Evolutionary conservation across 2,113 vertebrate genomes (phyloP), one percentile per base, ranked within the genome.

Genomic region (Cyanoderma ruficeps): DNA sequence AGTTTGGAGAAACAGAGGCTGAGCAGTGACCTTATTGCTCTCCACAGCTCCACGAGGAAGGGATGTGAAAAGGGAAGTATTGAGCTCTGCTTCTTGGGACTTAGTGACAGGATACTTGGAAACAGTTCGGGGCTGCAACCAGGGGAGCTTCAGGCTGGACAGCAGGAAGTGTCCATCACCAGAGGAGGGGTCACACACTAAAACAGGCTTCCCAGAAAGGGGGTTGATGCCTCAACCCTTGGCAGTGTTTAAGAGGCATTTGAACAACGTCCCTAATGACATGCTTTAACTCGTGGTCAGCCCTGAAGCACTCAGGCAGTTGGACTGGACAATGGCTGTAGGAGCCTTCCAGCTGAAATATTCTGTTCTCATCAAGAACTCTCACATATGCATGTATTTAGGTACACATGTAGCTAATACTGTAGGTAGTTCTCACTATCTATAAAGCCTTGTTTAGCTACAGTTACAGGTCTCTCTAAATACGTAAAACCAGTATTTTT

Each of bases 31-130:
- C 27, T 59, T 27, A 23, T 4, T 17, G 59, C 33, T 56, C 44
- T 67, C 37, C 52, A 74, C 23, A 81, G 27, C 33, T 65, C 44
- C 33, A 22, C 2, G 0, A 59, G 50, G 27, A 65, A 31, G 18
- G 8, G 7, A 41, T 13, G 2, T 4, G 11, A 50, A 80, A 39
- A 42, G 5, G 24, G 19, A 74, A 21, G 19, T 23, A 35, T 3
- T 52, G 46, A 65, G 5, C 11, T 70, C 55, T n/a, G 39, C 16
- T 75, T 55, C 6, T 42, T 39, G 20, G 9, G 2, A 60, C 6
- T 30, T 23, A 37, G 33, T 16, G 50, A 53, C 2, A 89, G 44
- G 39, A 77, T 1, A 2, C 0, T 0, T 12, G 14, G 17, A 6
- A 76, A 77, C 5, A 20, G 44, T 20, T 44, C n/a, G 35, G 39